Percentiles rank a stretch among this genome's conserved stretches.
phyloP scores from a whole-genome alignment of 2,113 vertebrate species.

The Indicator maculatus region DNA sequence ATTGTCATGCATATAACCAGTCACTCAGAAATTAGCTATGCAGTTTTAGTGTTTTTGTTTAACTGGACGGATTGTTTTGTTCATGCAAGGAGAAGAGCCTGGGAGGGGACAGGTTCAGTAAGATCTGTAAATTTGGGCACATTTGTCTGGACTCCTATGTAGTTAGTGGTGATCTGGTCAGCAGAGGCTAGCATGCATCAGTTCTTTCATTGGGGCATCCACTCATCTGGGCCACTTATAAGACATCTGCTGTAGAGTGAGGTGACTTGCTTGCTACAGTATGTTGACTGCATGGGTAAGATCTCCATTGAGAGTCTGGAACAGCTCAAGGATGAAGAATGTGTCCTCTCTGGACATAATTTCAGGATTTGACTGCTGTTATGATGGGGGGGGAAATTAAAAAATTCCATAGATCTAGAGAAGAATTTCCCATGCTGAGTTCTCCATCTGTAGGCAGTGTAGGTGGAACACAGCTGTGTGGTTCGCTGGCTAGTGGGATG shows the following conservation, averaged over 20 bases:
- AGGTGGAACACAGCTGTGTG: not conserved
- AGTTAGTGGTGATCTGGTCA: not conserved
- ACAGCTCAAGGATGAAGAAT: not conserved
- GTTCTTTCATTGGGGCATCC: not conserved
- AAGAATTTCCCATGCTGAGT: not conserved
- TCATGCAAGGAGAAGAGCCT: not conserved
- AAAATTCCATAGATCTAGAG: not conserved
- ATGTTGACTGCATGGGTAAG: not conserved
- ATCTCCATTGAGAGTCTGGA: not conserved
- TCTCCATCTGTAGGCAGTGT: not conserved
- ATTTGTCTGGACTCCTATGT: not conserved
- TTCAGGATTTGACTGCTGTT: not conserved
- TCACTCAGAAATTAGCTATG: not conserved
- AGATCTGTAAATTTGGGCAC: not conserved
- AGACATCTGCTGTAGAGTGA: fast-evolving
- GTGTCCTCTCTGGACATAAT: not conserved
- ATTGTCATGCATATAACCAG: not conserved
- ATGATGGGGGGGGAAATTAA: fast-evolving
- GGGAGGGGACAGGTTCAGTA: not conserved
- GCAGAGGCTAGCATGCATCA: not conserved
- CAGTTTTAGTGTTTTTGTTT: not conserved
- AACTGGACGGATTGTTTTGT: not conserved
- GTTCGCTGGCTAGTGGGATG: not conserved
- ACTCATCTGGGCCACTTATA: not conserved
- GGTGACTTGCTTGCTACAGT: fast-evolving